Base-by-base conservation (phyloP, 2,113 vertebrate genomes). In the Oncorhynchus kisutch region DNA sequence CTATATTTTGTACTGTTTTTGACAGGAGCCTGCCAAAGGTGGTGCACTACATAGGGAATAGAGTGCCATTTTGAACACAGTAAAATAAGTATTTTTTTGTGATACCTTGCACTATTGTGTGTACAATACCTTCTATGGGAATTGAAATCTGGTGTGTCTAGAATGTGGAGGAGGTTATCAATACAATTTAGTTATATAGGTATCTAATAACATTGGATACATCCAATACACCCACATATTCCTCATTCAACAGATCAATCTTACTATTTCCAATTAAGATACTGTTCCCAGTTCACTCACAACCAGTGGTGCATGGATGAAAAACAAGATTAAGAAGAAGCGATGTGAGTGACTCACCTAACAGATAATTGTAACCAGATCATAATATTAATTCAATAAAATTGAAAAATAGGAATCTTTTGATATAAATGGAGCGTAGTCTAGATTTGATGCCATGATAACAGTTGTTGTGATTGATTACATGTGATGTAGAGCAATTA, bases 401-500 rank as follows among this genome's bases (percentile, higher is more conserved):
- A 45, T 45, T 2, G 82, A 78, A 88, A 76, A 84, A 18, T 6
- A 57, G 54, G 13, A 57, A 57, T 57, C 8, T 45, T 45, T 45
- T 11, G 8, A 9, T 45, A 45, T 45, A 45, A 11, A 45, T 45
- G 9, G 39, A 45, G 9, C 11, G 39, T 45, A 45, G 39, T 45
- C 39, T 45, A 90, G 88, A 81, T 75, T 71, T 67, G 72, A 27
- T 79, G 49, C 84, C 85, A 84, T 81, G 88, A 90, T 85, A 72
- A 85, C 80, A 93, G 91, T 78, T 91, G 70, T 86, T 87, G 81
- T 92, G 92, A 95, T 94, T 94, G 95, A 98, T 96, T 93, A 85
- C 84, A 95, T 95, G 85, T 94, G 93, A 95, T 96, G 94, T 93
- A 88, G 89, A 94, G 94, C 92, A 96, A 97, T 97, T 96, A 97